Conservation (phyloP, 1,140 invertebrate species). For the Zaprionus ghesquierei region DNA sequence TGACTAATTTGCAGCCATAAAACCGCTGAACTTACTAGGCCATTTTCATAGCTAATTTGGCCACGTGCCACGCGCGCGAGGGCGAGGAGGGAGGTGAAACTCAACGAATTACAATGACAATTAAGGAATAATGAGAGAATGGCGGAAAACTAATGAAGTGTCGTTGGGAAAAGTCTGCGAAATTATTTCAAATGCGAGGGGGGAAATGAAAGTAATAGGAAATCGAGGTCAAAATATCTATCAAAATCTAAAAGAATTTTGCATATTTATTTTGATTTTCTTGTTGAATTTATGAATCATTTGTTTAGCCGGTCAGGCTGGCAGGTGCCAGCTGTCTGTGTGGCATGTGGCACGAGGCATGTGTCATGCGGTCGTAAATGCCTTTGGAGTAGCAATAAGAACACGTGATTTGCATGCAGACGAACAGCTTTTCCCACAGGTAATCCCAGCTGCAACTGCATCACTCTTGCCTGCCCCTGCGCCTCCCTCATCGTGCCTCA, state of each 20-base stretch:
- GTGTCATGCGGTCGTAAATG: slow-evolving; percentile 22
- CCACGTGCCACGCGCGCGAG: slow-evolving; percentile 18
- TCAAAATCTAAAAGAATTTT: background rate
- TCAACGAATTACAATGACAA: slow-evolving; percentile 38
- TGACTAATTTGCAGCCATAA: slow-evolving; percentile 56
- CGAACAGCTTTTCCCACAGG: background rate
- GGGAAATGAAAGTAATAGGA: background rate
- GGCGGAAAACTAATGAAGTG: slow-evolving; percentile 10
- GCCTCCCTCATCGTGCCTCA: background rate
- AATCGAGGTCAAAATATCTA: background rate
- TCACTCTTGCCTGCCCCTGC: background rate
- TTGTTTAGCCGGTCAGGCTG: slow-evolving; percentile 1
- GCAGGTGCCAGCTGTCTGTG: background rate
- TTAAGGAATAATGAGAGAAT: slow-evolving; percentile 35
- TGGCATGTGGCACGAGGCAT: background rate
- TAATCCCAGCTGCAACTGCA: slow-evolving; percentile 15
- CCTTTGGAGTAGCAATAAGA: slow-evolving; percentile 16
- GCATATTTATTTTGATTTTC: background rate
- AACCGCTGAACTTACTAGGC: slow-evolving; percentile 34
- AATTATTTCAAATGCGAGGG: background rate
- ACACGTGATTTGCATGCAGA: slow-evolving; percentile 65
- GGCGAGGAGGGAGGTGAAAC: background rate
- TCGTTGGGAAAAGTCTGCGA: slow-evolving; percentile 10
- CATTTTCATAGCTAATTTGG: slow-evolving; percentile 30
- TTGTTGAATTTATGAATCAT: background rate